A percentile compares a stretch with the other conserved stretches of the same genome.
Evolutionary conservation across 2,888 invertebrate species (phyloP).

Genomic region (Drosophila conformis): DNA sequence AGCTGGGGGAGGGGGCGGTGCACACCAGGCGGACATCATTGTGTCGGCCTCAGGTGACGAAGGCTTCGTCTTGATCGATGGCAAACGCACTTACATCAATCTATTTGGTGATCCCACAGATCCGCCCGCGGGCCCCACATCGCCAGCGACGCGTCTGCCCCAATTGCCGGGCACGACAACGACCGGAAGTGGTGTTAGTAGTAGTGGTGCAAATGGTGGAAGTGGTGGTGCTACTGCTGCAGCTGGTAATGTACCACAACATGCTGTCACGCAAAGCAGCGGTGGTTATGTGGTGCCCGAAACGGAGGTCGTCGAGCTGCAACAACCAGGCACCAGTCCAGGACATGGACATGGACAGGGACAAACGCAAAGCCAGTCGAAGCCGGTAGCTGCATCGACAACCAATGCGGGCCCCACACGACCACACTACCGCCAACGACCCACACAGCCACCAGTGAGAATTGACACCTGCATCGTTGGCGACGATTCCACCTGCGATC

Average conservation of each 20-base stretch:
- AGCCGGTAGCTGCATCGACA: constrained; percentile 61
- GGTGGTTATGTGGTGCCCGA: constrained; percentile 88
- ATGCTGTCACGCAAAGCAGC: constrained; percentile 84
- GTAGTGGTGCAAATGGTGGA: constrained; percentile 17
- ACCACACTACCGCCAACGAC: constrained; percentile 87
- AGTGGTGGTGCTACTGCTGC: constrained; percentile 39
- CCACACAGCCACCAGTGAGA: constrained; percentile 86
- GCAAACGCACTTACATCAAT: constrained; percentile 94
- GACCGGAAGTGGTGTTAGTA: constrained; percentile 60
- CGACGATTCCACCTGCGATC: constrained; percentile 95
- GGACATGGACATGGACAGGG: constrained; percentile 5
- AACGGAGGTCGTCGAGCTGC: constrained; percentile 86
- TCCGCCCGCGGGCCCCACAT: constrained; percentile 83
- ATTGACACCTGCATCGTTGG: constrained; percentile 98
- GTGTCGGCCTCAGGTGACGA: constrained; percentile 92
- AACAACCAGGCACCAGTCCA: constrained; percentile 85
- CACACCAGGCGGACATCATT: constrained; percentile 89
- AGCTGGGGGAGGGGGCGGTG: constrained; percentile 79
- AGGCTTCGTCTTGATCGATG: constrained; percentile 96
- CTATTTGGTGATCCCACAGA: constrained; percentile 89
- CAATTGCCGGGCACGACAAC: constrained; percentile 68
- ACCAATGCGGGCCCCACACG: constrained; percentile 87
- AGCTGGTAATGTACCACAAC: constrained; percentile 25
- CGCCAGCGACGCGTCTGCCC: constrained; percentile 82
- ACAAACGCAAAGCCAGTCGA: constrained; percentile 19